Conservation (phyloP, 2,888 invertebrate species). For the Hipparchia semele region DNA sequence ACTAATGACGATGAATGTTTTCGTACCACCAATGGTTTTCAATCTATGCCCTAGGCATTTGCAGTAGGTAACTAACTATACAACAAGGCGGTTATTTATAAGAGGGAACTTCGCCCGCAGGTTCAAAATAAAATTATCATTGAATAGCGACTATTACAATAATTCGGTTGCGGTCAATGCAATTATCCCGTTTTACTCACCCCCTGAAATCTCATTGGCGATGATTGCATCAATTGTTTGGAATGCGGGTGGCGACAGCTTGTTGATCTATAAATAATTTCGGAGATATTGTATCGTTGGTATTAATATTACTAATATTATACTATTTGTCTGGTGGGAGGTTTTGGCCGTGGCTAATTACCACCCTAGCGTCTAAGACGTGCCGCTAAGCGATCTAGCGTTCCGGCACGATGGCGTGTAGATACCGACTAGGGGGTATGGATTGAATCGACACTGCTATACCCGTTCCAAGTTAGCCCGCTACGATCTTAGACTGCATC, state of each 20-base stretch:
- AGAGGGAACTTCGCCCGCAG: constrained; percentile 61
- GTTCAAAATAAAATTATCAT: constrained; percentile 70
- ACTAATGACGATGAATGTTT: background rate
- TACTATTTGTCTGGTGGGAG: no score
- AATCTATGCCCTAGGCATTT: background rate
- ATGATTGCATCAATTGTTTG: constrained; percentile 82
- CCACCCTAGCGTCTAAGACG: no score
- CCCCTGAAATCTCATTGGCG: constrained; percentile 79
- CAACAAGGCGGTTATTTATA: constrained; percentile 16
- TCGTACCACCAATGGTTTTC: background rate
- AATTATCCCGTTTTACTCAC: constrained; percentile 75
- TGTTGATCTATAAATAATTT: constrained; percentile 76
- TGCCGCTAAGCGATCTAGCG: no score
- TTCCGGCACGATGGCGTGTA: no score
- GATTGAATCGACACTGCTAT: no score
- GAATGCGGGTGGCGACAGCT: constrained; percentile 78
- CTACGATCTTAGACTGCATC: no score
- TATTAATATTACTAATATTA: no score
- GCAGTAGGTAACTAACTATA: background rate
- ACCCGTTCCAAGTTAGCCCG: no score
- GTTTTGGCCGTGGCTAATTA: no score
- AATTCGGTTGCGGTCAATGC: constrained; percentile 79
- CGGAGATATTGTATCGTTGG: constrained; percentile 9
- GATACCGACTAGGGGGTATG: no score
- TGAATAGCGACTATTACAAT: constrained; percentile 77